Percentiles rank a stretch among this genome's conserved stretches.
Conservation (phyloP, 2,113 vertebrate genomes). For the Numida meleagris region DNA sequence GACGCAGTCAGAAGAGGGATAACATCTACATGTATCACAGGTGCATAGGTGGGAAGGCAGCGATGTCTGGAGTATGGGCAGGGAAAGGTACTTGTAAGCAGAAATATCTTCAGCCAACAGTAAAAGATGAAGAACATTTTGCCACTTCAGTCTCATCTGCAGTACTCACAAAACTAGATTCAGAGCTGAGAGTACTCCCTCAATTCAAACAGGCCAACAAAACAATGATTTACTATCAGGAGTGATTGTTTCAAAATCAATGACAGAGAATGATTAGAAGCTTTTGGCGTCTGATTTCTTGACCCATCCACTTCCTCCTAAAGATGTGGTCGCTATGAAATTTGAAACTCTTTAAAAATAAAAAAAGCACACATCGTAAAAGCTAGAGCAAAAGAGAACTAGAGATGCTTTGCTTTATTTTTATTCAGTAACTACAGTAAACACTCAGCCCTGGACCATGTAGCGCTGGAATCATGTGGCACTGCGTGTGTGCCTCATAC, state of each 20-base stretch:
- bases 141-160: background rate
- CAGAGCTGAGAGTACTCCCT: background rate
- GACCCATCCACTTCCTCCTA: background rate
- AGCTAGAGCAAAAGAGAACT: background rate
- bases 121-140: background rate
- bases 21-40: fast-evolving
- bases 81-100: background rate
- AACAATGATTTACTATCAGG: background rate
- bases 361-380: background rate
- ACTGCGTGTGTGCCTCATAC: background rate
- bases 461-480: background rate
- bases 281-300: background rate
- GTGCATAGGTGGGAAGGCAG: background rate
- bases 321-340: background rate
- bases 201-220: background rate
- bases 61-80: fast-evolving
- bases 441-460: background rate
- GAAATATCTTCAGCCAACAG: background rate
- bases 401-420: background rate
- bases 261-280: background rate
- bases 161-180: background rate
- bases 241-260: background rate
- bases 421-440: background rate
- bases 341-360: background rate
- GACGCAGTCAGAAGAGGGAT: background rate